Conservation (phyloP, 92 coral and sea anemone genomes). For the Galaxea fascicularis region DNA sequence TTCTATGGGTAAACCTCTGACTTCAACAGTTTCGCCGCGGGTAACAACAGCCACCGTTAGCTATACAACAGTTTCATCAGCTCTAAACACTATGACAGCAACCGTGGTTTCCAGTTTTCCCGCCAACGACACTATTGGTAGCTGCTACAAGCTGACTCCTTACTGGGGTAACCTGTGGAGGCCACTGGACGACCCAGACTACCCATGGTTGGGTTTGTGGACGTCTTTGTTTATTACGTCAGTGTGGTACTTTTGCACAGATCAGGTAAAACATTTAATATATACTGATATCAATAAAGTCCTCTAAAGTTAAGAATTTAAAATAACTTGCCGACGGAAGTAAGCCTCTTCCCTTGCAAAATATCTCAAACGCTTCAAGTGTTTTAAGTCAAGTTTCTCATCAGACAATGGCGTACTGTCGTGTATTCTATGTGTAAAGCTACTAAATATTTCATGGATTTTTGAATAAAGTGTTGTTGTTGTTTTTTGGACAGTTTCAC, state of each 20-base stretch:
- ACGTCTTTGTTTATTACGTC: slow-evolving; percentile 91
- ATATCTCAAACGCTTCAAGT: too few relatives aligned
- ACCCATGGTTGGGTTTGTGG: slow-evolving; percentile 99
- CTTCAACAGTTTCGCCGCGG: not conserved
- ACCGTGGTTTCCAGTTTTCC: not conserved
- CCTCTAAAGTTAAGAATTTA: too few relatives aligned
- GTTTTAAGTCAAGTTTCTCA: too few relatives aligned
- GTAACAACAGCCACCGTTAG: not conserved
- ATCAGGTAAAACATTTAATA: slow-evolving; percentile 76
- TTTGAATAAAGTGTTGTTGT: too few relatives aligned
- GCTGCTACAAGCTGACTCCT: slow-evolving; percentile 63
- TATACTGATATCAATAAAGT: too few relatives aligned
- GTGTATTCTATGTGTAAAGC: too few relatives aligned
- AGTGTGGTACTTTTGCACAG: slow-evolving; percentile 98
- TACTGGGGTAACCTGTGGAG: slow-evolving; percentile 96
- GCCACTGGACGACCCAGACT: slow-evolving; percentile 96
- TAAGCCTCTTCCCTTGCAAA: too few relatives aligned
- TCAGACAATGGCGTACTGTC: too few relatives aligned
- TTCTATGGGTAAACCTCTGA: slow-evolving; percentile 58
- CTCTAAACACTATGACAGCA: not conserved
- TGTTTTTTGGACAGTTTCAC: too few relatives aligned
- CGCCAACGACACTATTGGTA: not conserved
- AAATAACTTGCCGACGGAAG: too few relatives aligned
- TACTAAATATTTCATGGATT: too few relatives aligned
- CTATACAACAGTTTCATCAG: not conserved